phyloP scores from a whole-genome alignment of 1,140 invertebrate genomes.

The Dendrolimus kikuchii region DNA sequence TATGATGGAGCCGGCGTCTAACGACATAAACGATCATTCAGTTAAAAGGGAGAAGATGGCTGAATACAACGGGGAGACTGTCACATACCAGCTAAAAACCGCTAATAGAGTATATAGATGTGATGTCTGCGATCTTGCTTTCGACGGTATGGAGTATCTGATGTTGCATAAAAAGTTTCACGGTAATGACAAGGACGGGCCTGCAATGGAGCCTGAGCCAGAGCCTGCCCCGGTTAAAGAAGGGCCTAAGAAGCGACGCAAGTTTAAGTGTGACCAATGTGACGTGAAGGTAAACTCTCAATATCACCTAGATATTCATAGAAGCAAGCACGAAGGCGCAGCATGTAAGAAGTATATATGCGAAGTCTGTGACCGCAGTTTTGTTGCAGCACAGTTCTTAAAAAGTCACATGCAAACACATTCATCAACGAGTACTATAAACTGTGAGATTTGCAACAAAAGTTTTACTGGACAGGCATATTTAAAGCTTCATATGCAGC shows the following conservation, averaged over 20 bases:
- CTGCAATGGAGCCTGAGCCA: conserved; percentile 38
- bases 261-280: conserved; percentile 62
- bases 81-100: conserved; percentile 43
- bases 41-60: conserved; percentile 64
- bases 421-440: conserved; percentile 53
- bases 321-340: conserved; percentile 59
- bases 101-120: conserved; percentile 46
- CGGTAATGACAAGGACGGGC: conserved; percentile 52
- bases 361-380: conserved; percentile 57
- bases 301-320: conserved; percentile 61
- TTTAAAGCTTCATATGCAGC: conserved; percentile 74
- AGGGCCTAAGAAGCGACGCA: conserved; percentile 51
- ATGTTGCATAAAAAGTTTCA: conserved; percentile 63
- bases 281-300: conserved; percentile 66
- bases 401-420: conserved; percentile 66
- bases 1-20: conserved; percentile 63
- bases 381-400: conserved; percentile 57
- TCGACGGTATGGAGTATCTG: conserved; percentile 59
- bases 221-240: conserved; percentile 28
- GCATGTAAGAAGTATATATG: conserved; percentile 58
- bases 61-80: conserved; percentile 52
- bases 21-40: conserved; percentile 53
- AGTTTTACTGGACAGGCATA: conserved; percentile 77
- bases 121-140: conserved; percentile 57
- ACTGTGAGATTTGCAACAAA: conserved; percentile 76